Conservation (phyloP, 2,888 invertebrate genomes). For the Leptura quadrifasciata region DNA sequence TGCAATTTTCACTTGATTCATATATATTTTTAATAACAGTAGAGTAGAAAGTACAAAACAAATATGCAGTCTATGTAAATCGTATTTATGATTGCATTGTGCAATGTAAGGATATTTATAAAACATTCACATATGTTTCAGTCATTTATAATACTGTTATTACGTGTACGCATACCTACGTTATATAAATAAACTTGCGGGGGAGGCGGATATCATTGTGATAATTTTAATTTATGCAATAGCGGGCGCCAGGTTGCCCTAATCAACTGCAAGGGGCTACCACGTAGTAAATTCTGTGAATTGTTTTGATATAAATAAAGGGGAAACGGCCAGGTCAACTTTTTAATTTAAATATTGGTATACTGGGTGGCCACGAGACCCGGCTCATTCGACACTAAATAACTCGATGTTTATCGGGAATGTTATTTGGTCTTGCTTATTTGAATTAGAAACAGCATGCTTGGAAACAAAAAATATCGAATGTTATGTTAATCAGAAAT, state of each 20-base stretch:
- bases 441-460: no score
- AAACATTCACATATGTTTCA: neutral
- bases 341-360: no score
- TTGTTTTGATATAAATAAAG: no score
- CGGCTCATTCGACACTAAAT: no score
- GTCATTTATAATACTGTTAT: neutral
- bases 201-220: neutral
- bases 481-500: no score
- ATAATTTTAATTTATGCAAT: neutral
- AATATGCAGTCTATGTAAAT: neutral
- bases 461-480: no score
- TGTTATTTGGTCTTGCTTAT: no score
- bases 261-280: neutral
- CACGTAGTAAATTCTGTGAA: no score
- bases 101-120: neutral
- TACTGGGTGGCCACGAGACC: no score
- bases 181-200: constrained; percentile 17
- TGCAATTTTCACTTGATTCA: no score
- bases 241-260: neutral
- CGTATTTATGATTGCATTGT: neutral
- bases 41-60: neutral
- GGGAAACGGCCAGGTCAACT: no score
- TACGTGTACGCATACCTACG: constrained; percentile 12
- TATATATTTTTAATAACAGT: neutral
- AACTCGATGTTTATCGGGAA: no score